Evolutionary conservation across 2,113 vertebrate species (phyloP).

Genomic region (Sturnira hondurensis): DNA sequence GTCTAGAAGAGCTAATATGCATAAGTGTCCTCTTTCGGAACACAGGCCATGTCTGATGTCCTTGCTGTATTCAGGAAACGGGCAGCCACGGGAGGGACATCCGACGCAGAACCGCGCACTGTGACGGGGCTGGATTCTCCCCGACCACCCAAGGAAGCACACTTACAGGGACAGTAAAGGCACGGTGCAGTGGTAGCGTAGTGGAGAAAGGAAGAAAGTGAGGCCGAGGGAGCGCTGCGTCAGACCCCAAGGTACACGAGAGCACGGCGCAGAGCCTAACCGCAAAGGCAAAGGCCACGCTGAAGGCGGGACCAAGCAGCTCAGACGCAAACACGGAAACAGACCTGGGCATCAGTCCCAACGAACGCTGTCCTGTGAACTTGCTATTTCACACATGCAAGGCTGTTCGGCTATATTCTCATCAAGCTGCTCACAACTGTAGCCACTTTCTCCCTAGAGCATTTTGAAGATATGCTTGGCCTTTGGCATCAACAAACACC

Average conservation of each 20-base stretch:
- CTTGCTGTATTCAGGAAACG: neutral
- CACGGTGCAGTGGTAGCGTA: neutral
- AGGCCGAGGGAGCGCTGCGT: neutral
- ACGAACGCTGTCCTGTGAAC: rapidly evolving
- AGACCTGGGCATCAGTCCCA: neutral
- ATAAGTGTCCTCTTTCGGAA: neutral
- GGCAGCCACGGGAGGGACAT: neutral
- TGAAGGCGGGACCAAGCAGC: neutral
- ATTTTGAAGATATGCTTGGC: neutral
- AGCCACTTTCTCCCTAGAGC: neutral
- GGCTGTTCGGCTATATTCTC: neutral
- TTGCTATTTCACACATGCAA: neutral
- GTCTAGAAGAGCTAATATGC: neutral
- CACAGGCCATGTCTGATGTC: neutral
- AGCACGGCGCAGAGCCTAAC: neutral
- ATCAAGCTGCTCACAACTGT: neutral
- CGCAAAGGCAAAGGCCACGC: neutral
- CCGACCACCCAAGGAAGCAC: neutral
- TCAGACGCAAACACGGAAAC: neutral
- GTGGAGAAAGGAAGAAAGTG: neutral
- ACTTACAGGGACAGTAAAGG: neutral
- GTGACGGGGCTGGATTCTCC: neutral
- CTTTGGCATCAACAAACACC: neutral
- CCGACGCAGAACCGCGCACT: neutral
- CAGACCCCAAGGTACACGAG: neutral